phyloP scores from a whole-genome alignment of 2,888 invertebrate genomes.

The Cyaniris semiargus region DNA sequence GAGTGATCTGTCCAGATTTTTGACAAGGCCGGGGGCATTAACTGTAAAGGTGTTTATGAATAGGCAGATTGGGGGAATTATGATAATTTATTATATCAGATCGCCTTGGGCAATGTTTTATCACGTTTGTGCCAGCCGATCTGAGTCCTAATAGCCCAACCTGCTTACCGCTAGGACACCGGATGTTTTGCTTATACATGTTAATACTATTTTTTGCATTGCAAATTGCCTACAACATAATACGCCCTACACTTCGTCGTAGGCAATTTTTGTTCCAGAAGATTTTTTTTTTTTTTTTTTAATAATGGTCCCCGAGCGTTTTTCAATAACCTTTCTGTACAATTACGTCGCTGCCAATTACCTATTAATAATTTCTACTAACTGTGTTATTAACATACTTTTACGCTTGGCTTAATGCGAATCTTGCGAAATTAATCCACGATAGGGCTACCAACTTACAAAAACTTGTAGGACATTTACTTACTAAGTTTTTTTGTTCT shows the following conservation, averaged over 20 bases:
- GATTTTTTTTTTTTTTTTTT: neutral
- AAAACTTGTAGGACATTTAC: neutral
- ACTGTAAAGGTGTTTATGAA: slow-evolving; percentile 11
- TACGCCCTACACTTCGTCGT: neutral
- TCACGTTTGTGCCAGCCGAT: neutral
- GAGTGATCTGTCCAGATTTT: neutral
- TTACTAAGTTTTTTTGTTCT: neutral
- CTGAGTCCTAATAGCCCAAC: slow-evolving; percentile 11
- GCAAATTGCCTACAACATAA: slow-evolving; percentile 18
- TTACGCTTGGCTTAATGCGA: slow-evolving; percentile 58
- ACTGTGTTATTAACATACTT: slow-evolving; percentile 63
- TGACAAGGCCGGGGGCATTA: neutral
- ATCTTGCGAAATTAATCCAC: slow-evolving; percentile 62
- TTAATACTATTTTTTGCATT: slow-evolving; percentile 20
- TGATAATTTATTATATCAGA: slow-evolving; percentile 8
- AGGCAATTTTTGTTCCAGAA: neutral
- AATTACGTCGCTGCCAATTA: slow-evolving; percentile 21
- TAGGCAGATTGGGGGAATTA: slow-evolving; percentile 13
- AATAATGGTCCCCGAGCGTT: slow-evolving; percentile 23
- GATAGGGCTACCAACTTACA: neutral
- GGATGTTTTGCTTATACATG: slow-evolving; percentile 9
- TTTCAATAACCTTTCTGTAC: slow-evolving; percentile 26
- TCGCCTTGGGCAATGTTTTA: neutral
- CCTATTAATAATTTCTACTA: slow-evolving; percentile 35
- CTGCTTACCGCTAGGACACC: slow-evolving; percentile 9